These are phyloP conservation scores for Oreonectes daqikongensis DNA, from an alignment of 2,797 vertebrate species.

Conservation along the genomic window DNA sequence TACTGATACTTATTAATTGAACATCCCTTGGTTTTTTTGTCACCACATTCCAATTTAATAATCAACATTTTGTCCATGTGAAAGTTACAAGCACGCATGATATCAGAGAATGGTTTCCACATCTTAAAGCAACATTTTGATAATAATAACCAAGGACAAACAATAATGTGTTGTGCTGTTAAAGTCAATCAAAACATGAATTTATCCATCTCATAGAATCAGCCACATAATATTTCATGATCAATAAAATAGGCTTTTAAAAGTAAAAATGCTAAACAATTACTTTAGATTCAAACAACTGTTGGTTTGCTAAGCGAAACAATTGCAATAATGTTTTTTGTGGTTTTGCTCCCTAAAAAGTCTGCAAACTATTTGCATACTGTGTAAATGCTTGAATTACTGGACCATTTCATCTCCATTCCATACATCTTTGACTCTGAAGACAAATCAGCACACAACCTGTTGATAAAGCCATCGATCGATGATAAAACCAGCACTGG, in stretches of 20 bases:
- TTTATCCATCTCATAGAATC: neutral
- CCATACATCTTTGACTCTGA: constrained; percentile 57
- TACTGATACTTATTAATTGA: neutral
- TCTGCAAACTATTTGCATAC: constrained; percentile 34
- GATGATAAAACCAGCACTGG: constrained; percentile 66
- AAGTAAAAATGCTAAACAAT: constrained; percentile 64
- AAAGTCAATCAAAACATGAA: constrained; percentile 11
- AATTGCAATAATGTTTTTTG: constrained; percentile 74
- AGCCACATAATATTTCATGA: constrained; percentile 49
- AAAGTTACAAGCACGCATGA: constrained; percentile 1
- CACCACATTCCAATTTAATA: neutral
- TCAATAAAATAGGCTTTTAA: constrained; percentile 68
- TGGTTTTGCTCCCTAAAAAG: constrained; percentile 53
- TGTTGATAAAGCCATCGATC: constrained; percentile 68
- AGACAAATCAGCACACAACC: constrained; percentile 61
- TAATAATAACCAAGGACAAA: constrained; percentile 56
- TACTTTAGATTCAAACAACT: constrained; percentile 66
- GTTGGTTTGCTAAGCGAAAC: constrained; percentile 67
- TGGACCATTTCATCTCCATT: constrained; percentile 44
- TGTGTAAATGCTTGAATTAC: constrained; percentile 21
- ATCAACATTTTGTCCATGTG: neutral
- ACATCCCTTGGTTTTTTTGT: neutral
- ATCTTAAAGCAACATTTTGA: constrained; percentile 44
- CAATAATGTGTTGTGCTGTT: constrained; percentile 1
- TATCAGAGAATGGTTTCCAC: neutral